A percentile compares a stretch with the other conserved stretches of the same genome.
Conservation (phyloP, 2,888 invertebrate species). For the Cartodere bifasciata region DNA sequence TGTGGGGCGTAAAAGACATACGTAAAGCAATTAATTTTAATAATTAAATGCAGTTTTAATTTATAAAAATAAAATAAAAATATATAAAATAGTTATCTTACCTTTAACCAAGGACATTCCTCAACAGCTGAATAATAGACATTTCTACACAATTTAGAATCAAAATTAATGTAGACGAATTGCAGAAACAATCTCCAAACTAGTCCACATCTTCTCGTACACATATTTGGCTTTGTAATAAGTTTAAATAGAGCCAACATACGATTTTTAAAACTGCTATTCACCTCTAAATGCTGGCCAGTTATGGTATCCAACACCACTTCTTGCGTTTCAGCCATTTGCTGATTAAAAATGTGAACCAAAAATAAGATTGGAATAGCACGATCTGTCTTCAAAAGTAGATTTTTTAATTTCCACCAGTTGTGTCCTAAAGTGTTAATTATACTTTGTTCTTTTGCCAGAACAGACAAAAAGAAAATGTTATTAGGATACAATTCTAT, state of each 20-base stretch:
- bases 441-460: conserved; percentile 35
- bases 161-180: conserved; percentile 37
- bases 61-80: too few species aligned
- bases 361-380: conserved; percentile 37
- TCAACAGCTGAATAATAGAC: conserved; percentile 44
- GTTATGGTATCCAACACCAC: conserved; percentile 27
- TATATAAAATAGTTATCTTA: too few species aligned
- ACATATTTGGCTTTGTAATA: conserved; percentile 27
- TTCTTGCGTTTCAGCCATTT: conserved; percentile 24
- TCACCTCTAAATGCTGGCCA: conserved; percentile 22
- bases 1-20: too few species aligned
- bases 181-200: conserved; percentile 52
- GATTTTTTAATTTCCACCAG: conserved; percentile 41
- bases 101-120: conserved; percentile 52
- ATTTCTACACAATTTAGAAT: conserved; percentile 30
- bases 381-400: conserved; percentile 34
- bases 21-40: too few species aligned
- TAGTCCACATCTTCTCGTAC: conserved; percentile 40
- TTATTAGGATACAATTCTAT: conserved; percentile 45
- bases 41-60: too few species aligned
- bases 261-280: conserved; percentile 26
- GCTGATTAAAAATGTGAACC: conserved; percentile 33
- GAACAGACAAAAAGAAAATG: conserved; percentile 39
- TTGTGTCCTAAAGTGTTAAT: conserved; percentile 33
- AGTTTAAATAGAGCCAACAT: conserved; percentile 30